Base-by-base conservation (phyloP, 2,888 invertebrate species). In the Lithophane leautieri region DNA sequence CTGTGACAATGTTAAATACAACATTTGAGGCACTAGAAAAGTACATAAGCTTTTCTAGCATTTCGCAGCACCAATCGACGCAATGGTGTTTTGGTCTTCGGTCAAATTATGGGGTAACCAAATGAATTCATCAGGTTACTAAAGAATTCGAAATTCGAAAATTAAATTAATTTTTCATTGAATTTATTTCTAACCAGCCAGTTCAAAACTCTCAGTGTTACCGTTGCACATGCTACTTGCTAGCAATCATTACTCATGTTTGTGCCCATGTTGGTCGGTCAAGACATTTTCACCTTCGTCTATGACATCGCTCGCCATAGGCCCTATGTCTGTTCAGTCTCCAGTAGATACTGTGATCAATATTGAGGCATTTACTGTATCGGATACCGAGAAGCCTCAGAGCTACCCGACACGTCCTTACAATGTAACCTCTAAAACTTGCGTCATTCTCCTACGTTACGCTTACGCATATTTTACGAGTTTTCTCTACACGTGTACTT, bases 401-500 rank as follows among this genome's bases (percentile, higher is more conserved):
- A 54, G 67, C n/a, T 40, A 1, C 54, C 11, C 34, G n/a, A 19
- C n/a, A 1, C 54, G 11, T 67, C 7, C 6, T n/a, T n/a, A 34
- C 19, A n/a, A 40, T 1, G 34, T 54, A 34, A 47, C 56, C 14
- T 60, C 0, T 54, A 34, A 40, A 3, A 56, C 2, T 70, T 82
- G 54, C 74, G 60, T 74, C 67, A 69, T 9, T 47, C 40, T 42
- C 14, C 19, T 58, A 70, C 52, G 56, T 58, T 58, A 60, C 28
- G 22, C 16, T 44, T 70, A 73, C 67, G 73, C 58, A 78, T 42
- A 19, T 61, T 79, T 79, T 70, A 76, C 60, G 72, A 83, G 62
- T 68, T 67, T 60, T 62, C n/a, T 44, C 16, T 54, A 7, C 82
- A 80, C 83, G 83, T 83, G 82, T 61, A 52, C 7, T 50, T 22